Evolutionary conservation across 2,797 vertebrate species (phyloP), one percentile per base, ranked within the genome.

Genomic region (Sebastolobus alascanus): DNA sequence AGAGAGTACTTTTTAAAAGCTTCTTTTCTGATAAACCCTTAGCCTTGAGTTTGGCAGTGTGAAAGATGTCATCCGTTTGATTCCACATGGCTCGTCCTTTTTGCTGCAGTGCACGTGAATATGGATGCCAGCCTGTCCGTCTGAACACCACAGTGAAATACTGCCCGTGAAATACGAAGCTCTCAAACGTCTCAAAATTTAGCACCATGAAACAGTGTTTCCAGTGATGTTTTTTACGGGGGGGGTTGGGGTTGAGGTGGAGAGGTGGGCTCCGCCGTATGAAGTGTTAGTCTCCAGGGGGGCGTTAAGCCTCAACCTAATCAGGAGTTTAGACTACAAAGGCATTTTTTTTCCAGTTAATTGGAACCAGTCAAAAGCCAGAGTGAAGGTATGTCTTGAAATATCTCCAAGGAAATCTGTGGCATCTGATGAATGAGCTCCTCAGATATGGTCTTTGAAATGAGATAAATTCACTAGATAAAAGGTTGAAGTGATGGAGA

Each of bases 311-410:
- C 29, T 63, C 52, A 78, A 82, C 52, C 75, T 71, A 83, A 87
- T 92, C 77, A 85, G 54, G 68, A 64, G 50, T 68, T 74, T 35
- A 69, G 77, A 90, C 82, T 82, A 85, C 78, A 94, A 87, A 93
- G 85, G 35, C 56, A 79, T 93, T 87, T 90, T 77, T 64, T 79
- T 65, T 13, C 35, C 58, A 52, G 61, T 77, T 89, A 84, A 90
- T 68, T 86, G 65, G 38, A 80, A 79, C 66, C 84, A 84, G 75
- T 88, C 74, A 84, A 90, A 82, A 40, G 35, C 12, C 16, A 60
- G 35, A 52, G n/a, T 56, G 56, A 25, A 58, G 60, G 56, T 29
- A 22, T 50, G 40, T 70, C 29, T 75, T 8, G 1, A 60, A 68
- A 76, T 82, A 72, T 76, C 75, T 87, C 52, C 9, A 2, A 66